phyloP scores from a whole-genome alignment of 1,140 invertebrate species.

The Lanistes nyassanus region DNA sequence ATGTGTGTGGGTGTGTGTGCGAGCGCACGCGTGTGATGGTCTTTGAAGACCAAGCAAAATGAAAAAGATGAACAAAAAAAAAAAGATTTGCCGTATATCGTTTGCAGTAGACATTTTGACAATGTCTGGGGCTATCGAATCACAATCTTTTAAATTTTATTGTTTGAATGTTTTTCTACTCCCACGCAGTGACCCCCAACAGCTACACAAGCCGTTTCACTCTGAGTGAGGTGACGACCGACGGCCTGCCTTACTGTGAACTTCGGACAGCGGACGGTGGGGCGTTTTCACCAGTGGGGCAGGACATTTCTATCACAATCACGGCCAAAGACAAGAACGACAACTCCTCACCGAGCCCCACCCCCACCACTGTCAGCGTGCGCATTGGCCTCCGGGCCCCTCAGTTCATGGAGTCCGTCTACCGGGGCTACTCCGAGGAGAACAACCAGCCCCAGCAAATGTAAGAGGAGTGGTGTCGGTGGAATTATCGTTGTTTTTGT shows the following conservation, averaged over 20 bases:
- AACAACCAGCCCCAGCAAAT: conserved; percentile 43
- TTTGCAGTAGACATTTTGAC: too few species aligned
- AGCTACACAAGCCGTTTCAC: background rate
- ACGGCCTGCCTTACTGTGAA: background rate
- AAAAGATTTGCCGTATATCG: too few species aligned
- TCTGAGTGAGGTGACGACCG: background rate
- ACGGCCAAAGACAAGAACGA: conserved; percentile 30
- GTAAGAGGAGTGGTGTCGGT: conserved; percentile 26
- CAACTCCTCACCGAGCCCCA: conserved; percentile 5
- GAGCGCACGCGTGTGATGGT: too few species aligned
- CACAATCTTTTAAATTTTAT: too few species aligned
- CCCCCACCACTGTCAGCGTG: conserved; percentile 28
- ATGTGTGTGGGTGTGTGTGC: too few species aligned
- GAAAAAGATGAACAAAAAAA: too few species aligned
- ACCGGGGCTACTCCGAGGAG: conserved; percentile 42
- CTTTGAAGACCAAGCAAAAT: too few species aligned
- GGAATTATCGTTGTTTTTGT: too few species aligned
- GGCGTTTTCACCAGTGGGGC: background rate
- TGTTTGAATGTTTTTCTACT: too few species aligned
- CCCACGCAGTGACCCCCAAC: background rate
- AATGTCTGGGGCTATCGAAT: too few species aligned
- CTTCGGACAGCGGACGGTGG: background rate
- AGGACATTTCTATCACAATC: background rate
- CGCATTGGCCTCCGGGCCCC: conserved; percentile 42
- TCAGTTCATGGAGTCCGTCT: conserved; percentile 45